These are phyloP conservation scores for Channa maculata DNA, from an alignment of 2,113 vertebrate genomes.

Conservation along the genomic window DNA sequence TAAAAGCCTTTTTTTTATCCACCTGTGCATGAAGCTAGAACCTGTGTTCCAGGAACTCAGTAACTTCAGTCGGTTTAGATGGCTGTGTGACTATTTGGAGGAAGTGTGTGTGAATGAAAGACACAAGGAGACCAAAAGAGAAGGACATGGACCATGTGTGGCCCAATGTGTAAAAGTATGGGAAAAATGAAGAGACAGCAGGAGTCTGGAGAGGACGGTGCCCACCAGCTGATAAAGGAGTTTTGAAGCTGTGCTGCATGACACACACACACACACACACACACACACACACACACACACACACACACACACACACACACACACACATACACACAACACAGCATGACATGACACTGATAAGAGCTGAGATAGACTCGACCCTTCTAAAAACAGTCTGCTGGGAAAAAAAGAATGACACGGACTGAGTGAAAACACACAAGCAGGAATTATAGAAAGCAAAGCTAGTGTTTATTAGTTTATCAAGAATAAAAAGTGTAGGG, in stretches of 20 bases:
- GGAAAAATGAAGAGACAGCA: conserved; percentile 61
- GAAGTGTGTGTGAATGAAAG: background rate
- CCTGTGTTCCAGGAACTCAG: background rate
- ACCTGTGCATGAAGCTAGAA: conserved; percentile 46
- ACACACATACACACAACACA: conserved; percentile 75
- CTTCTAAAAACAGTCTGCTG: conserved; percentile 72
- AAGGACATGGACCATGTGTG: conserved; percentile 36
- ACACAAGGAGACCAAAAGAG: background rate
- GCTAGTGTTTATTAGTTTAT: background rate
- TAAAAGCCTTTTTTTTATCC: conserved; percentile 36
- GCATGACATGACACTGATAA: conserved; percentile 78
- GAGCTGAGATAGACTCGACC: conserved; percentile 72
- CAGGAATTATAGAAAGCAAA: conserved; percentile 17
- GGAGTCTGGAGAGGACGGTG: conserved; percentile 62
- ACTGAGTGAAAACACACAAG: conserved; percentile 41
- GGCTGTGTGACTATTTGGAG: background rate
- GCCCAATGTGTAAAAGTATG: conserved; percentile 64
- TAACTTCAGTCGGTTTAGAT: background rate
- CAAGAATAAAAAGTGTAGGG: background rate
- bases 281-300: conserved; percentile 80
- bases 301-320: conserved; percentile 73
- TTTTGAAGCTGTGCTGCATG: conserved; percentile 69
- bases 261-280: conserved; percentile 71
- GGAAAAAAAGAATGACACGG: conserved; percentile 21
- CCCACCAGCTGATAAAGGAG: conserved; percentile 70